Conservation (phyloP, 2,113 vertebrate genomes). For the Diadophis punctatus region DNA sequence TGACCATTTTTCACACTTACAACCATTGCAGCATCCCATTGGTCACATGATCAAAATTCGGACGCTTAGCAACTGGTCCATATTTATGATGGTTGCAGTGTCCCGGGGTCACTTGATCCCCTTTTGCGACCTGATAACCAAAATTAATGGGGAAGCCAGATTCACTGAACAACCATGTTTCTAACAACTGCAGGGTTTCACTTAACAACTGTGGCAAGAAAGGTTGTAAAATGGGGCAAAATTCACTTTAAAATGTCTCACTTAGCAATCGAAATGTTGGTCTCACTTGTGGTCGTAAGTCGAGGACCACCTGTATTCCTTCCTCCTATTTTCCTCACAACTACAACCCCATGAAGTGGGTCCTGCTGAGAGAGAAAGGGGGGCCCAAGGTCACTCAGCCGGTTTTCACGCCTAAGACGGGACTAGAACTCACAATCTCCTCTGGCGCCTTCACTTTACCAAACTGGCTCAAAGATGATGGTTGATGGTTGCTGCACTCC, state of each 20-base stretch:
- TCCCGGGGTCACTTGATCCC: background rate
- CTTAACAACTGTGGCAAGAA: background rate
- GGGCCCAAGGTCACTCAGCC: too few species aligned
- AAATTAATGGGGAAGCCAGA: background rate
- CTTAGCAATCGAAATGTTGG: background rate
- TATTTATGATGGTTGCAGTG: background rate
- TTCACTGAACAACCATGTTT: background rate
- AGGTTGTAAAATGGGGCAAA: background rate
- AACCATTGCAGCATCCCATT: too few species aligned
- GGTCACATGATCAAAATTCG: background rate
- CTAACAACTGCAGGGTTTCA: background rate
- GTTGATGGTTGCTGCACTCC: too few species aligned
- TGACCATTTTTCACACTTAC: background rate
- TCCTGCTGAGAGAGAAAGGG: too few species aligned
- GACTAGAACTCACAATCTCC: too few species aligned
- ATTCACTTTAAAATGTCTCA: background rate
- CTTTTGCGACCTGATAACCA: background rate
- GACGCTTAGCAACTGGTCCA: background rate
- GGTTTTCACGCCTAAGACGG: too few species aligned
- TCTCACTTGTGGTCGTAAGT: background rate
- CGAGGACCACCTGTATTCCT: too few species aligned
- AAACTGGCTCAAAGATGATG: background rate
- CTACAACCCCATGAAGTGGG: too few species aligned
- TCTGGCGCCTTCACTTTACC: too few species aligned
- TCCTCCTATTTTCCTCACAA: too few species aligned